Conservation (phyloP, 35 echinoderm and acorn worm genomes). For the Ophioderma brevispina region DNA sequence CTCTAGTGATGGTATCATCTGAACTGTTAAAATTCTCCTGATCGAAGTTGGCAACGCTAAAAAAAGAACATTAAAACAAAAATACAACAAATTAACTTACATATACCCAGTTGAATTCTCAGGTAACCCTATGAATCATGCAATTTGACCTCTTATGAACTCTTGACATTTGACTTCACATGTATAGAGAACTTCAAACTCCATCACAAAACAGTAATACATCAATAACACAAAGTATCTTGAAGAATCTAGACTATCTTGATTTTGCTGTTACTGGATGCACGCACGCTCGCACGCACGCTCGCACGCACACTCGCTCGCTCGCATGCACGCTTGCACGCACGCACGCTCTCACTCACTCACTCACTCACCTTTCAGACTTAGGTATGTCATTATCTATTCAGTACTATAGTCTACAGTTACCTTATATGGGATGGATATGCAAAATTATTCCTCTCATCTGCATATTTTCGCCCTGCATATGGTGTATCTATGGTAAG, state of each 20-base stretch:
- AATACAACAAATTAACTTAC: not conserved
- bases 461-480: slow-evolving; percentile 7
- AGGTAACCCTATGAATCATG: not conserved
- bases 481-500: slow-evolving; percentile 64
- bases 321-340: not conserved
- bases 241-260: too few species aligned
- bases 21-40: not conserved
- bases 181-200: not conserved
- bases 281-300: too few species aligned
- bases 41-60: not conserved
- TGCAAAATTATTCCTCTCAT: slow-evolving; percentile 3
- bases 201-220: too few species aligned
- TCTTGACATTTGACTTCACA: not conserved
- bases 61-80: not conserved
- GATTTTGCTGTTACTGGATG: too few species aligned
- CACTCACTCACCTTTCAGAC: not conserved
- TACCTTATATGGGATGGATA: not conserved
- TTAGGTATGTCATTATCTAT: not conserved
- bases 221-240: too few species aligned
- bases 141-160: not conserved
- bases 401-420: not conserved
- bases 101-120: too few species aligned
- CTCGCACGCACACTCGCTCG: too few species aligned
- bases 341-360: not conserved
- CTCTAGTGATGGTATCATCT: not conserved